phyloP scores from a whole-genome alignment of 1,140 invertebrate genomes.

The Nasonia giraulti region DNA sequence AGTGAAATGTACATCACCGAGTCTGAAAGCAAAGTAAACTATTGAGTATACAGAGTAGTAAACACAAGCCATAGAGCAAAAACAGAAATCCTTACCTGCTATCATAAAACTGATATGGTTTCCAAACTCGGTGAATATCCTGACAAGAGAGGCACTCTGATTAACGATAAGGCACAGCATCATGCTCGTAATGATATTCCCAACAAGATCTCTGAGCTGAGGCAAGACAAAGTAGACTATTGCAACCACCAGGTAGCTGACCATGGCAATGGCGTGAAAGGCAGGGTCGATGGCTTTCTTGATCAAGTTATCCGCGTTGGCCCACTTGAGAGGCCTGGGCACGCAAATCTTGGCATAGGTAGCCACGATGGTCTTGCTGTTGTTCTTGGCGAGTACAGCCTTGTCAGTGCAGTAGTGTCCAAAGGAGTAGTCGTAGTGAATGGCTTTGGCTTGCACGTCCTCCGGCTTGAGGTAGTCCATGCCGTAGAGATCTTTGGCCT shows the following conservation, averaged over 20 bases:
- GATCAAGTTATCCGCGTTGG: constrained; percentile 82
- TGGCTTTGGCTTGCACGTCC: constrained; percentile 65
- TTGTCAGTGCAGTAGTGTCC: constrained; percentile 88
- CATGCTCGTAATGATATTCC: constrained; percentile 89
- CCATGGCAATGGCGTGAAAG: constrained; percentile 82
- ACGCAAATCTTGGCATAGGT: constrained; percentile 85
- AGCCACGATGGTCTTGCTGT: constrained; percentile 62
- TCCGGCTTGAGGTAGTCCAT: constrained; percentile 63
- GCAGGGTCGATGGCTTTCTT: constrained; percentile 84
- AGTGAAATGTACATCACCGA: constrained; percentile 83
- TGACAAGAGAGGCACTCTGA: constrained; percentile 85
- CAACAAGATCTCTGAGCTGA: constrained; percentile 86
- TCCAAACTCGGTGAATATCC: constrained; percentile 86
- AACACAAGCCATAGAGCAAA: constrained; percentile 27
- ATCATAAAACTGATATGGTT: constrained; percentile 86
- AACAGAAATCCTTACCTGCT: constrained; percentile 75
- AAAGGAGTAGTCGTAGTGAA: constrained; percentile 82
- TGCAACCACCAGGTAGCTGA: constrained; percentile 82
- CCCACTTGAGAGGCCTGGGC: constrained; percentile 81
- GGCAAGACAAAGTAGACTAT: constrained; percentile 89
- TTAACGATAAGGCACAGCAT: constrained; percentile 83
- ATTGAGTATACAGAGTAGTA: background rate
- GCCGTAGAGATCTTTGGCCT: constrained; percentile 71
- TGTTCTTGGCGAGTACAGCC: constrained; percentile 72
- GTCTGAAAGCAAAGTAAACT: constrained; percentile 75